Evolutionary conservation across 2,797 vertebrate genomes (phyloP), one percentile per base, ranked within the genome.

Genomic region (Holocentrus rufus): DNA sequence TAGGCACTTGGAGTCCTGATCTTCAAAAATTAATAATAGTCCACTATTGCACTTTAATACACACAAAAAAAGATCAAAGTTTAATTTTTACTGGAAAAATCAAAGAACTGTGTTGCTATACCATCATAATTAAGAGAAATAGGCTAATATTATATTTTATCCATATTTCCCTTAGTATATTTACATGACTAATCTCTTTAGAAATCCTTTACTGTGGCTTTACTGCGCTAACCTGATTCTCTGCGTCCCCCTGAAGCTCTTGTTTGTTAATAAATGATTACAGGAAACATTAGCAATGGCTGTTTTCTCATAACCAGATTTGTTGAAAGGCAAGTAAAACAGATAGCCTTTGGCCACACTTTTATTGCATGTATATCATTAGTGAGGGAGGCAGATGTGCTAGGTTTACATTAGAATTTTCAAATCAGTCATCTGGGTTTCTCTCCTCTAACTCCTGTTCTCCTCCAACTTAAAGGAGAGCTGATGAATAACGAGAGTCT

Each of bases 231-330:
- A 86, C 61, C 63, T 73, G 59, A 87, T 92, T 85, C 30, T 68
- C 61, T 52, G 75, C 85, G 80, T 92, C 86, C 84, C 93, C 91
- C 92, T 89, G 91, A 89, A 85, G 80, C 76, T 90, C 67, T 67
- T 67, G 63, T 76, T 87, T 93, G 92, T 89, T 91, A 92, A 93
- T 93, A 92, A 93, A 94, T 91, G 88, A 93, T 92, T 93, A 80
- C 80, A 89, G 81, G 72, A 86, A 82, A 79, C 80, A 93, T 84
- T 89, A 91, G 93, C 90, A 42, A 72, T 79, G 54, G 27, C 17
- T 56, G 74, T 64, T 31, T 82, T 80, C 72, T 72, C 72, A 87
- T 80, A 84, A 87, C 71, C 70, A 87, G 90, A 90, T 84, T 81
- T 87, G 79, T 79, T 65, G 42, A 80, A 76, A 72, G 65, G 80